Base-by-base conservation (phyloP, 1,140 invertebrate genomes). In the Hypothenemus hampei region DNA sequence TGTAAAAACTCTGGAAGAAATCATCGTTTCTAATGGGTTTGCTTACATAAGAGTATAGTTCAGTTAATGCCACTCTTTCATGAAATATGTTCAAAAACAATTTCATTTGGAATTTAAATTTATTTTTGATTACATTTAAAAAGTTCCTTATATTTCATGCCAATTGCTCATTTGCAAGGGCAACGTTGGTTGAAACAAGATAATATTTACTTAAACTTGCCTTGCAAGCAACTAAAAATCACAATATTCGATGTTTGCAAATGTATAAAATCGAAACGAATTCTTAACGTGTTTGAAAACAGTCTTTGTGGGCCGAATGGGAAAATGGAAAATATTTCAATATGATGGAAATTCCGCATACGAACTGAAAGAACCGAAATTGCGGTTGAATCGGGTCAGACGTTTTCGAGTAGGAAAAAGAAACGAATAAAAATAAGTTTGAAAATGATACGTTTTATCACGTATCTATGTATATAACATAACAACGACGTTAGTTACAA, bases 1-100 rank as follows among this genome's bases (percentile, higher is more conserved):
- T 37, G 26, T 31, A 33, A 45, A 53, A 53, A 53, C 20, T 35
- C 41, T 24, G 22, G 16, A 21, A 21, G 33, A 40, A 37, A 53
- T 44, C 51, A 45, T 45, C 22, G 15, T 24, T 45, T 15, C 40
- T 53, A 53, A 53, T 53, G 51, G 15, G 40, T 40, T 43, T 29
- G 18, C 26, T 10, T 2, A 15, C 10, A 15, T 4, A n/a, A 39
- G 3, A 18, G 13, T 18, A 19, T 19, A 11, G n/a, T 43, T 21
- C n/a, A 43, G 8, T 11, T 21, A 43, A 22, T n/a, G 3, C 11
- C 16, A 11, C 19, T 37, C 19, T 23, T 43, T 10, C 20, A 43
- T 43, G 21, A 43, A 43, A 43, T 43, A 43, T 43, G 2, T 23
- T 43, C 3, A 7, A 16, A 18, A 13, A 7, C 7, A 16, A 16